Conservation (phyloP, 2,797 vertebrate genomes). For the Mastacembelus armatus region DNA sequence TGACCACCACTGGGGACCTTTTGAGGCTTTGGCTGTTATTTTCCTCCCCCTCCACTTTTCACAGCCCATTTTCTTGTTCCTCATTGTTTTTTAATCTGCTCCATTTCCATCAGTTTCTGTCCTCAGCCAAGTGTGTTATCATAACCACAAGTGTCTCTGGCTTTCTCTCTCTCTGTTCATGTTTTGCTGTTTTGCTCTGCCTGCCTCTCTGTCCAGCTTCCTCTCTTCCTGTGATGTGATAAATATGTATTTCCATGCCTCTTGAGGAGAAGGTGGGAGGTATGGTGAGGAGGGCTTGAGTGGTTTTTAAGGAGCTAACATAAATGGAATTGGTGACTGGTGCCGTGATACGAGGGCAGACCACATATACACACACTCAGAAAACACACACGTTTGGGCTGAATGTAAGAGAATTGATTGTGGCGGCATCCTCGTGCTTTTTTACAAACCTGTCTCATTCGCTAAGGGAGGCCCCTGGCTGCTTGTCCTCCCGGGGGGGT, state of each 20-base stretch:
- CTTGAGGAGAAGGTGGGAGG: constrained; percentile 24
- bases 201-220: constrained; percentile 21
- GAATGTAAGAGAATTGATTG: constrained; percentile 64
- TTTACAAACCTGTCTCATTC: constrained; percentile 70
- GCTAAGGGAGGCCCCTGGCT: constrained; percentile 52
- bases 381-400: constrained; percentile 16
- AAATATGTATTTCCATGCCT: constrained; percentile 75
- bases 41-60: constrained; percentile 42
- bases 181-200: background rate
- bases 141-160: constrained; percentile 61
- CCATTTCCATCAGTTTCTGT: constrained; percentile 52
- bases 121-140: constrained; percentile 60
- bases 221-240: constrained; percentile 58
- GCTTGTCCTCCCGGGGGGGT: constrained; percentile 67
- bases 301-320: constrained; percentile 63
- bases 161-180: constrained; percentile 27
- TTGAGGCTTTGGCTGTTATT: constrained; percentile 56
- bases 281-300: constrained; percentile 35
- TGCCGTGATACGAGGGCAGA: constrained; percentile 26
- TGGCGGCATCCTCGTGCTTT: constrained; percentile 50
- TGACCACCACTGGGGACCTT: constrained; percentile 39
- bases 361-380: constrained; percentile 2
- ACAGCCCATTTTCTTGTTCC: constrained; percentile 31
- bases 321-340: constrained; percentile 63
- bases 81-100: constrained; percentile 41